Percentiles rank a stretch among this genome's conserved stretches.
Evolutionary conservation across 1,140 invertebrate genomes (phyloP).

Genomic region (Pararge aegeria): DNA sequence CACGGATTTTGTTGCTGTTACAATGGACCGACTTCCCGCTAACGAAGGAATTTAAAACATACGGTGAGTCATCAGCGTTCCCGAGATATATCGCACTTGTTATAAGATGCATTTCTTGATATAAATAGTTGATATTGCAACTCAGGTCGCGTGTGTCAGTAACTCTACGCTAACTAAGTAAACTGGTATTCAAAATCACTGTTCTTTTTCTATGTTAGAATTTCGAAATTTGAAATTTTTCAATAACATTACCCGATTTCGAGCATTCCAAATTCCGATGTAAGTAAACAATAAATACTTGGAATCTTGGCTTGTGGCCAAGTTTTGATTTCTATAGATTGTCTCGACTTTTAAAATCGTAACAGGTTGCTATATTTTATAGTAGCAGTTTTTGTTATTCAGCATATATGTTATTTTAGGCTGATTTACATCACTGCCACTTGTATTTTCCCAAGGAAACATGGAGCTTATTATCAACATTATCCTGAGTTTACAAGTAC

Average conservation of each 20-base stretch:
- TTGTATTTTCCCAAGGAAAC: too few relatives aligned
- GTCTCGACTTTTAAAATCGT: constrained; percentile 12
- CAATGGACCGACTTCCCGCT: constrained; percentile 72
- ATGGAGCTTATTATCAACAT: too few relatives aligned
- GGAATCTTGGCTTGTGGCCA: constrained; percentile 20
- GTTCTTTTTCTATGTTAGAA: background rate
- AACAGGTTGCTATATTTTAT: constrained; percentile 24
- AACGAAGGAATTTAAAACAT: constrained; percentile 77
- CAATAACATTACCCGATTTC: background rate
- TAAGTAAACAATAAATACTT: constrained; percentile 24
- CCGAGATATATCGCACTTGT: constrained; percentile 17
- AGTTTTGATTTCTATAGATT: constrained; percentile 13
- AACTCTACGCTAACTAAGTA: background rate
- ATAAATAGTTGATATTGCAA: constrained; percentile 1
- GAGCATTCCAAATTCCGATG: background rate
- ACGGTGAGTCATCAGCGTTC: constrained; percentile 69
- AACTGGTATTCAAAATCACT: background rate
- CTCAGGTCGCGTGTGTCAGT: background rate
- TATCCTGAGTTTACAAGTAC: too few relatives aligned
- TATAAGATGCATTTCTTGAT: constrained; percentile 4
- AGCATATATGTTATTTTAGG: too few relatives aligned
- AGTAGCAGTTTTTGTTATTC: background rate
- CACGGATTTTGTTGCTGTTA: constrained; percentile 59
- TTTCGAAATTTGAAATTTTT: background rate
- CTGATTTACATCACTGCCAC: too few relatives aligned